These are phyloP conservation scores for Hydrolagus colliei DNA, from an alignment of 2,797 vertebrate genomes.

Conservation along the genomic window DNA sequence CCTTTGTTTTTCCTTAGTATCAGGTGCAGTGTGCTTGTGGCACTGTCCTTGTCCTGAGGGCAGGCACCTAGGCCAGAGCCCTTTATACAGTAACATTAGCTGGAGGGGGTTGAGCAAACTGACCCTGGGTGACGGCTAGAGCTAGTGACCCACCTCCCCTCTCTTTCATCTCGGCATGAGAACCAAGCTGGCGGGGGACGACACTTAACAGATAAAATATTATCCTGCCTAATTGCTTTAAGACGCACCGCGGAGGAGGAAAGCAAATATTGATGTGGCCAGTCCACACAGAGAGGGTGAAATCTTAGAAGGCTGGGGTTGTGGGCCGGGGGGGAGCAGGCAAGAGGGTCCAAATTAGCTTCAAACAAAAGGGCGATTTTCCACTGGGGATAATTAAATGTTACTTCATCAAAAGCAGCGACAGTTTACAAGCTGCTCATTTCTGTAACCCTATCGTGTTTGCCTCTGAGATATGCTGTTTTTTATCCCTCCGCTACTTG, in stretches of 20 bases:
- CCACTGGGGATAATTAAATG: conserved; percentile 77
- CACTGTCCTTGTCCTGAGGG: conserved; percentile 49
- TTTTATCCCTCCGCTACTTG: conserved; percentile 52
- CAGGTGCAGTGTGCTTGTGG: conserved; percentile 56
- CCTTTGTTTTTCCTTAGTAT: conserved; percentile 69
- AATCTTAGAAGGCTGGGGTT: conserved; percentile 63
- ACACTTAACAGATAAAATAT: conserved; percentile 70
- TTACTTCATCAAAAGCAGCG: conserved; percentile 74
- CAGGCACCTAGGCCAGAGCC: conserved; percentile 57
- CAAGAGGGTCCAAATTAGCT: conserved; percentile 73
- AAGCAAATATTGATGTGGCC: conserved; percentile 24
- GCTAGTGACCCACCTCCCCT: conserved; percentile 46
- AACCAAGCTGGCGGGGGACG: conserved; percentile 58
- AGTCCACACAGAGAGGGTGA: conserved; percentile 39
- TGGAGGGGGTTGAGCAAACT: conserved; percentile 71
- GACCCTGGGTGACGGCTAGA: conserved; percentile 68
- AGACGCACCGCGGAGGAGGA: conserved; percentile 27
- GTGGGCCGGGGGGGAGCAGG: conserved; percentile 60
- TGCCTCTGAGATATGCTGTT: conserved; percentile 65
- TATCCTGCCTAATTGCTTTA: conserved; percentile 48
- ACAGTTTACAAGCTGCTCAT: conserved; percentile 84
- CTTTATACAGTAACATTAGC: conserved; percentile 58
- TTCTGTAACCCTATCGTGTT: conserved; percentile 76
- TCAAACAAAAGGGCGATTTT: conserved; percentile 71
- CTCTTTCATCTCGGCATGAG: conserved; percentile 64